phyloP scores from a whole-genome alignment of 2,888 invertebrate species.

The Pristionchus arcanus region DNA sequence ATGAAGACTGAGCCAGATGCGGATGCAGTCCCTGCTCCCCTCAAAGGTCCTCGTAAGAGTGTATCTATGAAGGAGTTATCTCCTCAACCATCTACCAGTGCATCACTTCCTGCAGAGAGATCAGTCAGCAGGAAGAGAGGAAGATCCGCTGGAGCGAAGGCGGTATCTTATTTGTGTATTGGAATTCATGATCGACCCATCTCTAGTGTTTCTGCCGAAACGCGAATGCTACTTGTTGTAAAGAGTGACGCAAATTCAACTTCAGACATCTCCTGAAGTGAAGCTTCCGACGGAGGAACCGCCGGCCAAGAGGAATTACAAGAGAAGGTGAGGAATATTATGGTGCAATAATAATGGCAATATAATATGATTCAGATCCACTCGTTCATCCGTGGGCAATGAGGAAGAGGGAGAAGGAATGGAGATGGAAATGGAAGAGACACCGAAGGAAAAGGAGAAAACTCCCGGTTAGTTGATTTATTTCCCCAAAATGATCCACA shows the following conservation, averaged over 20 bases:
- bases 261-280: neutral
- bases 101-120: neutral
- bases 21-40: neutral
- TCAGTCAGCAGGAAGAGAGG: conserved; percentile 14
- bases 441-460: neutral
- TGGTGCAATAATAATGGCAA: neutral
- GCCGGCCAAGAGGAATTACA: neutral
- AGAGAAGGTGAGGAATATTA: neutral
- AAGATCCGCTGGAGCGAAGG: neutral
- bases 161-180: neutral
- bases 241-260: neutral
- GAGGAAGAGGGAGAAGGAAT: neutral
- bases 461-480: neutral
- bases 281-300: neutral
- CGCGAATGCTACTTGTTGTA: neutral
- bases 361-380: neutral
- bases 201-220: neutral
- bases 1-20: neutral
- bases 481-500: too few species aligned
- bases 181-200: neutral
- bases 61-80: neutral
- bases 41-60: neutral
- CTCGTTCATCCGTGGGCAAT: neutral
- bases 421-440: conserved; percentile 3
- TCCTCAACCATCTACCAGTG: neutral